Conservation (phyloP, 1,140 invertebrate genomes). For the Grapholita molesta region DNA sequence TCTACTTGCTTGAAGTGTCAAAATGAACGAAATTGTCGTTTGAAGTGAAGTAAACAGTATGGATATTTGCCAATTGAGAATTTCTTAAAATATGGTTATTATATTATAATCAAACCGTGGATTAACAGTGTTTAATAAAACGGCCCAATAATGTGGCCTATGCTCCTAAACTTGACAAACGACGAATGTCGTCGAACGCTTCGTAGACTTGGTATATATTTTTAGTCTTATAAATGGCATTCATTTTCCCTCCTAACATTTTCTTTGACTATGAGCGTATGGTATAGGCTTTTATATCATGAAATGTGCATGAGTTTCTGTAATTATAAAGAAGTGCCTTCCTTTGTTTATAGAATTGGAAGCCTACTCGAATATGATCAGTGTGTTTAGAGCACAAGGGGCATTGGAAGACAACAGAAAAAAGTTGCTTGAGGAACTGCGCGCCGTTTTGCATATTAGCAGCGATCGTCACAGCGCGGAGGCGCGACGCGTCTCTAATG, state of each 20-base stretch:
- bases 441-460: constrained; percentile 90
- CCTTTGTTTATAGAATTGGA: constrained; percentile 87
- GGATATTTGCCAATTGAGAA: constrained; percentile 75
- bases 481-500: constrained; percentile 92
- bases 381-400: constrained; percentile 94
- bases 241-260: constrained; percentile 75
- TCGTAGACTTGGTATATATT: constrained; percentile 87
- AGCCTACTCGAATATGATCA: constrained; percentile 92
- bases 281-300: constrained; percentile 34
- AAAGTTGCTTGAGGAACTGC: constrained; percentile 89
- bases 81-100: constrained; percentile 74
- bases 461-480: constrained; percentile 94
- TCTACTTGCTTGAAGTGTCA: constrained; percentile 66
- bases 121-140: constrained; percentile 51
- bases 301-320: constrained; percentile 23
- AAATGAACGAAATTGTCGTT: constrained; percentile 76
- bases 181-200: constrained; percentile 93
- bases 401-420: constrained; percentile 90
- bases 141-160: constrained; percentile 71
- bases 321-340: constrained; percentile 34
- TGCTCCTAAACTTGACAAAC: constrained; percentile 75
- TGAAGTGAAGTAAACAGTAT: constrained; percentile 79
- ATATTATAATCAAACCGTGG: constrained; percentile 61
- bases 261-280: constrained; percentile 43
- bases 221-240: constrained; percentile 74